A percentile compares a stretch with the other conserved stretches of the same genome.
These are phyloP conservation scores for Gallinago paraguaiae DNA, from an alignment of 2,113 vertebrate species.

Conservation along the genomic window DNA sequence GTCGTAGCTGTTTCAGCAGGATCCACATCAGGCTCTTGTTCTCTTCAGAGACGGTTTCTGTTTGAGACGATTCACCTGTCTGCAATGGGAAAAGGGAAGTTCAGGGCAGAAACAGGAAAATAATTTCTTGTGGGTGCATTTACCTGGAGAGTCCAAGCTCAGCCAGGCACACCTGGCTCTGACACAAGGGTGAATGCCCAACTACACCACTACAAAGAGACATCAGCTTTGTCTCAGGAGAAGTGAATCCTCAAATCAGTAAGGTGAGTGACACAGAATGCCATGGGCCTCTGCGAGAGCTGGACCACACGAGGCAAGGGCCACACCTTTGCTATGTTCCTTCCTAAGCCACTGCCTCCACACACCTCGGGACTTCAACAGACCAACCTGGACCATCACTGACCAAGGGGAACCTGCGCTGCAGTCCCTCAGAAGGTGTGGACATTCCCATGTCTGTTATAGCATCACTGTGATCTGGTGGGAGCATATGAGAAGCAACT, in stretches of 20 bases:
- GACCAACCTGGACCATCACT: background rate
- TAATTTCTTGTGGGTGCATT: background rate
- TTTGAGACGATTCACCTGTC: constrained; percentile 87
- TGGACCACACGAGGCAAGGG: background rate
- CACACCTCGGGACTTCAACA: background rate
- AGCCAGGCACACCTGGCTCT: background rate
- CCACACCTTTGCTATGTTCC: background rate
- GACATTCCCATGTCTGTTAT: background rate
- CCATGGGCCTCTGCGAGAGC: background rate
- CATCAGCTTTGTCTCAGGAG: background rate
- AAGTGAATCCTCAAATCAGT: background rate
- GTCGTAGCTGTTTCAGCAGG: constrained; percentile 89
- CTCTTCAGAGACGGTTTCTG: constrained; percentile 91
- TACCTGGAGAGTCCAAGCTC: background rate
- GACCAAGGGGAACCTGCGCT: background rate
- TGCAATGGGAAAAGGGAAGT: constrained; percentile 15
- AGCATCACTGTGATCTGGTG: background rate
- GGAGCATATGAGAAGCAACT: background rate
- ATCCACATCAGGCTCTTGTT: constrained; percentile 91
- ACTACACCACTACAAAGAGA: background rate
- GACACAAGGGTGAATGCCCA: background rate
- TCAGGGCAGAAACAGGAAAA: background rate
- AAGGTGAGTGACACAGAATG: background rate
- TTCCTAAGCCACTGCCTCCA: background rate
- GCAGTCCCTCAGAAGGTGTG: background rate